phyloP scores from a whole-genome alignment of 1,140 invertebrate genomes.

The Micrasema longulum region DNA sequence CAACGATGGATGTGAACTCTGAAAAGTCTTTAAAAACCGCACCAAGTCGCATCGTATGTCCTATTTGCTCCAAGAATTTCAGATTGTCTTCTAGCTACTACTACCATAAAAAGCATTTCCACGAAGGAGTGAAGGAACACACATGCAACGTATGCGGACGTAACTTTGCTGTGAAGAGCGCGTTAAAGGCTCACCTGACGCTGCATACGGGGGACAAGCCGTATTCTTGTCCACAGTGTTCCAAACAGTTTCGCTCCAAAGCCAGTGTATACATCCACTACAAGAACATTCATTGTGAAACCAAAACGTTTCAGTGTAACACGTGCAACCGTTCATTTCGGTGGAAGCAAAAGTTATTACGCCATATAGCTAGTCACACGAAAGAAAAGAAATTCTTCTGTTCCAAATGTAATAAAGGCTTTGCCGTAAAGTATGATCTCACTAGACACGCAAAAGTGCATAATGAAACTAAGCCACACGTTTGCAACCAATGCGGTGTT shows the following conservation, averaged over 20 bases:
- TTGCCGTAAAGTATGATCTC: slow-evolving; percentile 67
- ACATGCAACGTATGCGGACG: slow-evolving; percentile 47
- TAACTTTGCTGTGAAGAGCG: slow-evolving; percentile 52
- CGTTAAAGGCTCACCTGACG: slow-evolving; percentile 59
- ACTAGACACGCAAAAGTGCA: slow-evolving; percentile 68
- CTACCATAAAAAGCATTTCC: slow-evolving; percentile 53
- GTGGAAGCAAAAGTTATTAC: slow-evolving; percentile 65
- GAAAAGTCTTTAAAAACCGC: no score
- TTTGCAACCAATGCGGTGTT: slow-evolving; percentile 67
- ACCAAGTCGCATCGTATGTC: slow-evolving; percentile 59
- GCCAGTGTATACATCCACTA: slow-evolving; percentile 70
- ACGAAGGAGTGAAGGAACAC: slow-evolving; percentile 53
- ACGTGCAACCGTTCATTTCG: slow-evolving; percentile 66
- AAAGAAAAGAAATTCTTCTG: slow-evolving; percentile 66
- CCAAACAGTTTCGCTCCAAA: slow-evolving; percentile 67
- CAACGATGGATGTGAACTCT: no score
- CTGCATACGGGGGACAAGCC: slow-evolving; percentile 67
- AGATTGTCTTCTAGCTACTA: slow-evolving; percentile 49
- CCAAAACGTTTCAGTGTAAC: slow-evolving; percentile 65
- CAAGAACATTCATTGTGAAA: slow-evolving; percentile 65
- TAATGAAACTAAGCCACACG: slow-evolving; percentile 67
- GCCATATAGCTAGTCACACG: slow-evolving; percentile 66
- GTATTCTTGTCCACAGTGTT: slow-evolving; percentile 66
- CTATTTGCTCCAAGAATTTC: slow-evolving; percentile 52
- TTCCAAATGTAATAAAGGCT: slow-evolving; percentile 67